These are phyloP conservation scores for Selenia dentaria DNA, from an alignment of 2,888 invertebrate genomes.

Conservation along the genomic window DNA sequence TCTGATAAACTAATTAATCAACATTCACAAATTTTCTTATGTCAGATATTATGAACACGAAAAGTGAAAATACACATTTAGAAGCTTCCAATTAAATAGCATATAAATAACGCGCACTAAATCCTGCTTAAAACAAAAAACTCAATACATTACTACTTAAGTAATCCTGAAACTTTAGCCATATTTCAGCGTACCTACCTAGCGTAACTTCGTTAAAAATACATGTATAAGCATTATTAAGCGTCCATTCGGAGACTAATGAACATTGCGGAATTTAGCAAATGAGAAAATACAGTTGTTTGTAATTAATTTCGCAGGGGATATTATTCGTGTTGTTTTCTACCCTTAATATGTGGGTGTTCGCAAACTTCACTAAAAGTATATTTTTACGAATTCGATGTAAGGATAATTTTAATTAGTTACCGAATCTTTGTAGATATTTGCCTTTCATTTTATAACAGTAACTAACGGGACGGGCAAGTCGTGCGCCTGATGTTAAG, in stretches of 20 bases:
- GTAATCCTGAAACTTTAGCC: slow-evolving; percentile 8
- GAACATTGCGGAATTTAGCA: slow-evolving; percentile 15
- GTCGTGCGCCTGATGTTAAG: no score
- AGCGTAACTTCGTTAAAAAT: slow-evolving; percentile 18
- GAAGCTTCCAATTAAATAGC: no score
- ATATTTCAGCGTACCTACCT: slow-evolving; percentile 15
- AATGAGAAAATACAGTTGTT: slow-evolving; percentile 39
- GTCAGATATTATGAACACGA: no score
- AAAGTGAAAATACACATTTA: no score
- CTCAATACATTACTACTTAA: slow-evolving; percentile 6
- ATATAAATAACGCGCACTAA: slow-evolving; percentile 4
- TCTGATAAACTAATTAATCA: no score
- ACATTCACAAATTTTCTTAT: no score
- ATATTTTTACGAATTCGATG: no score
- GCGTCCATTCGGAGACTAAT: slow-evolving; percentile 21
- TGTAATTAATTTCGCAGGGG: slow-evolving; percentile 25
- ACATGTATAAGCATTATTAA: neutral
- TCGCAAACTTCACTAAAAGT: no score
- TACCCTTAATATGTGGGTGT: slow-evolving; percentile 7
- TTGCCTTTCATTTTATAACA: no score
- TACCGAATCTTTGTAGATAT: no score
- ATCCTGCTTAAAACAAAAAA: slow-evolving; percentile 4
- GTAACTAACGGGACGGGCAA: no score
- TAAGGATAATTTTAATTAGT: no score
- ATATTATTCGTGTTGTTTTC: slow-evolving; percentile 9